Base-by-base conservation (phyloP, 2,113 vertebrate species). In the Marmota monax region DNA sequence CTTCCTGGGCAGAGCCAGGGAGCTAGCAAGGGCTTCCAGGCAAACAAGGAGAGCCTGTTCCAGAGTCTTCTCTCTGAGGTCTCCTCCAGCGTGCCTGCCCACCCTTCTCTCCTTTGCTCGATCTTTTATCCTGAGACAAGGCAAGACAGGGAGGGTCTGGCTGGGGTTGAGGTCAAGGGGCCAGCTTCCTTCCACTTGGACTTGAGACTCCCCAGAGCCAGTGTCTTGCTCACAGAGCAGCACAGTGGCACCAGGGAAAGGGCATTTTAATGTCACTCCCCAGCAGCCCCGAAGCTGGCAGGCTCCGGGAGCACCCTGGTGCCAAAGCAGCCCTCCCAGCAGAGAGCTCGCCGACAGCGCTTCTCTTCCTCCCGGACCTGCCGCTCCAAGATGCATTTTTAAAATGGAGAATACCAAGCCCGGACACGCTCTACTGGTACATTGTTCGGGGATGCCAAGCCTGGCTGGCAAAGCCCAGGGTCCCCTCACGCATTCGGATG, bases 251-350 rank as follows among this genome's bases (percentile, higher is more conserved):
- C 93, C 29, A 20, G 25, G 0, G 34, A 93, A 98, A 98, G 98
- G 98, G 97, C 97, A 17, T 96, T 98, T 96, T 98, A 98, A 98
- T 98, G 98, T 98, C 98, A 98, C 97, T 61, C 22, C 32, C 7
- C 58, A 25, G 42, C 90, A 76, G 93, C 90, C 16, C 16, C 42
- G 18, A 84, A 22, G 65, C 53, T 51, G 45, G 82, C 86, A 92
- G 69, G 27, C 76, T 90, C 72, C 61, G 48, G 34, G 9, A 29
- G 53, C 70, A n/a, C 70, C 90, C 83, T 0, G 51, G 80, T 83
- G 85, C 78, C 95, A 42, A 80, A 79, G 90, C 80, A 0, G 27
- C 82, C 20, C 48, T 58, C 95, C 91, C 95, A 37, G 73, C 69
- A 74, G 37, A 4, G 77, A 1, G 39, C 92, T 5, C 91, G 18